Base-by-base conservation (phyloP, 2,797 vertebrate species). In the Girardinus metallicus region DNA sequence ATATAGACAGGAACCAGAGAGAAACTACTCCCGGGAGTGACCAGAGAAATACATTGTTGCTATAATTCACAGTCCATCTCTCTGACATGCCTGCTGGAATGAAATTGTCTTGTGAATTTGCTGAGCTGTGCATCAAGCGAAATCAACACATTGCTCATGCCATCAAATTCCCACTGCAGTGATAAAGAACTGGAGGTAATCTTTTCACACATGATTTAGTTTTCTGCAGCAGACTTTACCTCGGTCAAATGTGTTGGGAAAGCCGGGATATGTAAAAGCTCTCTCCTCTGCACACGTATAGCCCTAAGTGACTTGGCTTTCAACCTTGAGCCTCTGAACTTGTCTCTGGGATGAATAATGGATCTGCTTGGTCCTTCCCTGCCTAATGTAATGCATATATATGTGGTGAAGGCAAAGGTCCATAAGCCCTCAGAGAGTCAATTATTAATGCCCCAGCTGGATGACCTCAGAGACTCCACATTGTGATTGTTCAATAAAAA, bases 321-420 rank as follows among this genome's bases (percentile, higher is more conserved):
- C 83, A 77, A 71, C 88, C 85, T 75, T 68, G 76, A 88, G 79
- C 81, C 84, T 57, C 12, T 79, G 83, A 86, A 78, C 79, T 76
- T 75, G 90, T 85, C 87, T 84, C 64, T 76, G 43, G 75, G 41
- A 86, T 91, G 88, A 91, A 92, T 89, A 88, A 93, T 92, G 79
- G 77, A 87, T 80, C 64, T 3, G 74, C 23, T 74, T 29, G 74
- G 73, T 53, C 80, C 78, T 80, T 70, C 64, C 64, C 70, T 53
- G 75, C 78, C 57, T 79, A 79, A 83, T 81, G 77, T 76, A 80
- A 80, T 80, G 31, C 60, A 62, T 34, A 68, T 73, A 60, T 74
- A 80, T 86, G 75, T 75, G 34, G 26, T 53, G 73, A 76, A 77
- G 46, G 72, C 60, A 43, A 44, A 66, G 73, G 77, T 78, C 73